phyloP scores from a whole-genome alignment of 2,888 invertebrate genomes.

The Seira sanloemensis region DNA sequence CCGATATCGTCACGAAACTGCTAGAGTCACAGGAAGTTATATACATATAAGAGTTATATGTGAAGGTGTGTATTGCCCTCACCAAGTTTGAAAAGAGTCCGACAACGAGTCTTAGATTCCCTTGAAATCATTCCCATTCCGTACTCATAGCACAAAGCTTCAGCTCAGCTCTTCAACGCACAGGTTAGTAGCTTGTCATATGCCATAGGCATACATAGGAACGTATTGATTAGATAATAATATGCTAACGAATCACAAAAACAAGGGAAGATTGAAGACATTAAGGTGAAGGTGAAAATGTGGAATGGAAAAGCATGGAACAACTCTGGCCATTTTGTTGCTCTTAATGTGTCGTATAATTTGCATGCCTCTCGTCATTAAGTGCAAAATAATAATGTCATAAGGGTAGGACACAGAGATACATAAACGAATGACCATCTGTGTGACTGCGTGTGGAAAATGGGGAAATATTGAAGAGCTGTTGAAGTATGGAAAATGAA shows the following conservation, averaged over 20 bases:
- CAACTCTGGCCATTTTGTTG: neutral
- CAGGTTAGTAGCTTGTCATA: neutral
- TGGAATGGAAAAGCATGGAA: neutral
- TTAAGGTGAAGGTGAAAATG: conserved; percentile 28
- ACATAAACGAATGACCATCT: conserved; percentile 16
- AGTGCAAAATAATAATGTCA: neutral
- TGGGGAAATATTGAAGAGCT: neutral
- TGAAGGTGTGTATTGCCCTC: too few species aligned
- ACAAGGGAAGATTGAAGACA: neutral
- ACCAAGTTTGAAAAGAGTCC: too few species aligned
- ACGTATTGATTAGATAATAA: conserved; percentile 8
- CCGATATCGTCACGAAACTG: neutral
- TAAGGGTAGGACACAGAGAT: neutral
- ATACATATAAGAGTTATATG: too few species aligned
- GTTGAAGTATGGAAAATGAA: conserved; percentile 20
- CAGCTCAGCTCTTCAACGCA: too few species aligned
- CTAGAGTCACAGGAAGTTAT: too few species aligned
- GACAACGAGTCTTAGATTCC: too few species aligned
- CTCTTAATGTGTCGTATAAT: conserved; percentile 7
- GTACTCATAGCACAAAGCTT: neutral
- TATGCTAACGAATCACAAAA: conserved; percentile 41
- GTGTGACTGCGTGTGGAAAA: conserved; percentile 8
- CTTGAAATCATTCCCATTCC: too few species aligned
- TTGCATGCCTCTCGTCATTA: conserved; percentile 11
- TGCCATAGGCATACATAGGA: neutral